Conservation (phyloP, 2,797 vertebrate genomes). For the Phrynocephalus guinanensis region DNA sequence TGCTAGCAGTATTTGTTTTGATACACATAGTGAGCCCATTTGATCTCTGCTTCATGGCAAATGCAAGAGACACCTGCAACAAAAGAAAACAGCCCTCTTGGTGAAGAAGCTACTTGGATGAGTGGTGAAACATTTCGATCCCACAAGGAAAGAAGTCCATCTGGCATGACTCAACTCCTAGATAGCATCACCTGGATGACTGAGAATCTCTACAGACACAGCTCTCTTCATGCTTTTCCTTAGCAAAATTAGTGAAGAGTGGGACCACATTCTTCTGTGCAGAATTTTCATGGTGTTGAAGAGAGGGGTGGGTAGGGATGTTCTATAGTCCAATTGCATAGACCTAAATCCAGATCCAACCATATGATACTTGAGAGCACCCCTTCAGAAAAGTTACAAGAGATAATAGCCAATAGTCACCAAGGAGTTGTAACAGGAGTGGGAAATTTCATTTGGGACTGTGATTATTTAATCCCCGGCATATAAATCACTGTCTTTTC, state of each 20-base stretch:
- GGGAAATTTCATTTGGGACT: background rate
- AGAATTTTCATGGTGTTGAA: background rate
- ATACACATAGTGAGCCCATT: no score
- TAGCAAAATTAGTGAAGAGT: background rate
- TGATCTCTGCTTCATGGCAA: no score
- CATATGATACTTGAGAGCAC: background rate
- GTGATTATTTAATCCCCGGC: background rate
- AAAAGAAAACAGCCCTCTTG: no score
- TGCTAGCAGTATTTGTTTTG: no score
- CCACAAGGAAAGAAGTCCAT: no score
- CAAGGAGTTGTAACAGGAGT: background rate
- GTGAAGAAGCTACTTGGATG: no score
- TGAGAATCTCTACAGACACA: no score
- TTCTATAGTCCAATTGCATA: background rate
- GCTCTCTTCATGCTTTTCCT: background rate
- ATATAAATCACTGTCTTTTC: no score
- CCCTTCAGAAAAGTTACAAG: background rate
- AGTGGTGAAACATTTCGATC: no score
- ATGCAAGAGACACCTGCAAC: no score
- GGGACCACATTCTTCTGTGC: background rate
- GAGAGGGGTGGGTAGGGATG: background rate
- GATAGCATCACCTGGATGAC: no score
- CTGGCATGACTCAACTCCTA: no score
- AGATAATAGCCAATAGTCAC: background rate
- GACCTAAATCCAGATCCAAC: background rate